Evolutionary conservation across 1,140 invertebrate species (phyloP).

Genomic region (Campoletis sonorensis): DNA sequence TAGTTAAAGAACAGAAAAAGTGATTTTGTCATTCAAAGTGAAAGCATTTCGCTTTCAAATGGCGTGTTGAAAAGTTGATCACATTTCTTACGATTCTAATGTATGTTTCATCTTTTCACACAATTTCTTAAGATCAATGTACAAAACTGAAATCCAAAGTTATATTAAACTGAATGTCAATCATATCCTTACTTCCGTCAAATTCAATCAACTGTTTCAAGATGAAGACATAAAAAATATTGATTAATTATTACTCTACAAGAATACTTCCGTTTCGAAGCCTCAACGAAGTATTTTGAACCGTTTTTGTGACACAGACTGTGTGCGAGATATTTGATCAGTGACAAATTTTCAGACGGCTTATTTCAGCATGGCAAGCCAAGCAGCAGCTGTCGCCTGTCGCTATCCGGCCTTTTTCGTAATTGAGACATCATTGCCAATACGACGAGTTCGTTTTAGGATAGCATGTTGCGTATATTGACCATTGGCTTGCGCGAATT

Average conservation of each 20-base stretch:
- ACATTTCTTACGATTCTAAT: no score
- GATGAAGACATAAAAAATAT: background rate
- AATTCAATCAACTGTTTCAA: no score
- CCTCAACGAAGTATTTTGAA: background rate
- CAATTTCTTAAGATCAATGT: no score
- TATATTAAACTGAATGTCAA: no score
- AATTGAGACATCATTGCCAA: conserved; percentile 27
- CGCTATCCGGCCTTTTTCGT: background rate
- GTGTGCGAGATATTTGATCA: background rate
- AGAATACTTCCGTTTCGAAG: conserved; percentile 16
- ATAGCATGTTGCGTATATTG: conserved; percentile 23
- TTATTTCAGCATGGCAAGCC: background rate
- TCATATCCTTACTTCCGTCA: no score
- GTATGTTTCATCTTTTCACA: no score
- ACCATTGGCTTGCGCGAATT: background rate
- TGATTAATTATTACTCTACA: background rate
- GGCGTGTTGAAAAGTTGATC: no score
- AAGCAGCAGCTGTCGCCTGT: conserved; percentile 18
- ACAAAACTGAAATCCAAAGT: no score
- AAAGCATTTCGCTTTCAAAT: no score
- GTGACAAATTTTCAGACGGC: background rate
- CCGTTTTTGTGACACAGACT: background rate
- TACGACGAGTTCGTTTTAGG: background rate
- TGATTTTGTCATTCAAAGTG: no score
- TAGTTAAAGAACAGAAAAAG: no score